Base-by-base conservation (phyloP, 2,888 invertebrate genomes). In the Phengaris arion region DNA sequence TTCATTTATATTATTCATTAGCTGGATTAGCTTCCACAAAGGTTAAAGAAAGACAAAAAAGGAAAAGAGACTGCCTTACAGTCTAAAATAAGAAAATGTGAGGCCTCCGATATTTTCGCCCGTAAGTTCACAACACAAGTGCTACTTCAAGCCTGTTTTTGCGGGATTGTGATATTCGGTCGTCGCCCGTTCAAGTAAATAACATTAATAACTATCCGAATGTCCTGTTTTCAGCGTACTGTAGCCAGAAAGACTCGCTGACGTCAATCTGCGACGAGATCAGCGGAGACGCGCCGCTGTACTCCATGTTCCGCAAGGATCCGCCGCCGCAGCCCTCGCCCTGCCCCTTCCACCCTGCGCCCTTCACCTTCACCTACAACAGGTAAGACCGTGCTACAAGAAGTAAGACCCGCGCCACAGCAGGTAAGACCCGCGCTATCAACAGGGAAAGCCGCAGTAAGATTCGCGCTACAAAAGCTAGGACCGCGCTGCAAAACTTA, bases 331-430 rank as follows among this genome's bases (percentile, higher is more conserved):
- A 94, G 69, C 96, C 97, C 0, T 94, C 96, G 82, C 94, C 95
- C 48, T 98, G 98, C 84, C 98, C 98, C 2, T 97, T 98, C 91
- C 95, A 95, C 80, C 95, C 96, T 51, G 96, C 97, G 75, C 97
- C 97, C 0, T 96, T 97, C 88, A 96, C 96, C 13, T 97, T 98
- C 89, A 96, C 96, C 2, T 98, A 98, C 88, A 96, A 94, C 85
- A 88, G 95, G 90, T 93, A 78, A 84, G 85, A 79, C 9, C 12
- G 54, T 9, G 9, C 54, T 12, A 54, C 54, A 54, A 54, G 1
- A 12, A 12, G 54, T 54, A 54, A 54, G 12, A 54, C 12, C 54
- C 54, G 8, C 48, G 48, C 48, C 8, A 48, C 48, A 8, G 6
- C 48, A 48, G 8, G 48, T 48, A 48, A 7, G 48, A 6, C 48